Evolutionary conservation across 2,888 invertebrate species (phyloP).

Genomic region (Phortica magna): DNA sequence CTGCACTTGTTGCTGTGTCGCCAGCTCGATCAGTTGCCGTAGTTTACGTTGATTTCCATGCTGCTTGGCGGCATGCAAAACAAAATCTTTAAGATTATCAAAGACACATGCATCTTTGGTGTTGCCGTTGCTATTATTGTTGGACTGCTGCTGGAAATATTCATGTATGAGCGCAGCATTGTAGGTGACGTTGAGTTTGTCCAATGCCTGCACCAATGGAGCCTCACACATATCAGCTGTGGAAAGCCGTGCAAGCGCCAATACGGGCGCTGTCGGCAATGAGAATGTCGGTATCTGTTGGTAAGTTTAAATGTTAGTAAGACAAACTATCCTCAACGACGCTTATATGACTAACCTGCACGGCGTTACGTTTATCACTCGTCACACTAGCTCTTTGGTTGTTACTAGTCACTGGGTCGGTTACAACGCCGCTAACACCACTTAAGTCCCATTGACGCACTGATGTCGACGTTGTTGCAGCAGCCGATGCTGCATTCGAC

Average conservation of each 20-base stretch:
- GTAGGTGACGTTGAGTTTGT: conserved; percentile 73
- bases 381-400: conserved; percentile 67
- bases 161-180: conserved; percentile 69
- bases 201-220: conserved; percentile 76
- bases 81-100: conserved; percentile 69
- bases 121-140: conserved; percentile 39
- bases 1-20: conserved; percentile 68
- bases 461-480: neutral
- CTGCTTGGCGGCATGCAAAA: conserved; percentile 74
- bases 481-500: conserved; percentile 6
- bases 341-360: conserved; percentile 55
- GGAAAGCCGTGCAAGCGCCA: conserved; percentile 67
- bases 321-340: neutral
- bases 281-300: no score
- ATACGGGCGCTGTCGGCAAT: conserved; percentile 58
- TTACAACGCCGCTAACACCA: conserved; percentile 25
- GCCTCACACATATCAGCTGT: conserved; percentile 73
- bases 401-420: neutral
- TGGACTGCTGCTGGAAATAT: conserved; percentile 59
- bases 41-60: conserved; percentile 75
- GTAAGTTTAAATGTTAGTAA: no score
- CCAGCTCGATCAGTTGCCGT: conserved; percentile 70
- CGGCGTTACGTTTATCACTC: conserved; percentile 69
- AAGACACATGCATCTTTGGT: conserved; percentile 46
- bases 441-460: neutral